Percentiles rank a stretch among this genome's conserved stretches.
Conservation (phyloP, 2,113 vertebrate species). For the Hiodon tergisus region DNA sequence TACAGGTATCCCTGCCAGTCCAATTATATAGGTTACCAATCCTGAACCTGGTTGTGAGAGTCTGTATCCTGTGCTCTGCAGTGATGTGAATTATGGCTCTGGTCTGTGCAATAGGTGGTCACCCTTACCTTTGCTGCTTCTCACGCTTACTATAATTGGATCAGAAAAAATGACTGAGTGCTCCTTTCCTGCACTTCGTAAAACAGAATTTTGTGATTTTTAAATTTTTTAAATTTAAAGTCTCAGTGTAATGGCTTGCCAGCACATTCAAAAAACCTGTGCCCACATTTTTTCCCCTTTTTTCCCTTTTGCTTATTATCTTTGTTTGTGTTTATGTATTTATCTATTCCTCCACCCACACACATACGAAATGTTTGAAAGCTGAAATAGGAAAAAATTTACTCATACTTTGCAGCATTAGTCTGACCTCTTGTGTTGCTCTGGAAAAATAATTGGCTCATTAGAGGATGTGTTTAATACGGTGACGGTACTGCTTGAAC, state of each 20-base stretch:
- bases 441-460: conserved; percentile 16
- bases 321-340: conserved; percentile 8
- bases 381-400: conserved; percentile 5
- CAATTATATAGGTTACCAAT: no score
- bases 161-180: no score
- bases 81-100: neutral
- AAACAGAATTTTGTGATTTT: neutral
- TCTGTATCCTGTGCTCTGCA: conserved; percentile 2
- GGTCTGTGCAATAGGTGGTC: conserved; percentile 1
- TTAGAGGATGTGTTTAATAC: conserved; percentile 7
- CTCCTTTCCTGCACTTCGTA: neutral
- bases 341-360: neutral
- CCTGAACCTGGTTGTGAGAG: no score
- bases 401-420: neutral
- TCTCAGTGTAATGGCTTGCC: neutral
- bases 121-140: neutral
- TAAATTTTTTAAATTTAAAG: neutral
- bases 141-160: neutral
- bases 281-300: no score
- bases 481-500: neutral
- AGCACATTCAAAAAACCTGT: neutral
- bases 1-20: no score
- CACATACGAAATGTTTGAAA: conserved; percentile 1
- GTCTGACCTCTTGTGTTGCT: conserved; percentile 10
- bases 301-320: neutral